These are phyloP conservation scores for Ptilorrhoa leucosticta DNA, from an alignment of 2,113 vertebrate genomes.

Conservation along the genomic window DNA sequence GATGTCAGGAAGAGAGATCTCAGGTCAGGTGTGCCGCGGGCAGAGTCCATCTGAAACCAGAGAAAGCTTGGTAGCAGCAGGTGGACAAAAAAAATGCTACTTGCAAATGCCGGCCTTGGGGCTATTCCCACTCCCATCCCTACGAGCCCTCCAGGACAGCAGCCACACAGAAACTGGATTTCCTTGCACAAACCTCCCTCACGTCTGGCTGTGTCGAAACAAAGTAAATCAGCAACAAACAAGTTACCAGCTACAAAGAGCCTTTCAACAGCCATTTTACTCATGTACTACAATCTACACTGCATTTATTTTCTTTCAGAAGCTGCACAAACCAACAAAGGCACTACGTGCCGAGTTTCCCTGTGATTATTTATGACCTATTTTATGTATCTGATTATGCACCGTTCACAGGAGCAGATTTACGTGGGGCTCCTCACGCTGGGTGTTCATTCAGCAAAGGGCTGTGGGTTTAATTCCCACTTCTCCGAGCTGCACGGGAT, in stretches of 20 bases:
- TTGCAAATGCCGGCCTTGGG: not conserved
- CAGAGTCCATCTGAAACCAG: rapidly evolving
- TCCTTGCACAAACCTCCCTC: not conserved
- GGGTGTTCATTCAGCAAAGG: not conserved
- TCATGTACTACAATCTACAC: not conserved
- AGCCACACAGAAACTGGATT: not conserved
- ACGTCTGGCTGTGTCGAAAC: rapidly evolving
- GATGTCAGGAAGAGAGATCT: no score
- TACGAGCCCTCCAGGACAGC: not conserved
- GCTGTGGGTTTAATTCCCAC: not conserved
- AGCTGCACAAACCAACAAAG: not conserved
- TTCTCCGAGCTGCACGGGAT: rapidly evolving
- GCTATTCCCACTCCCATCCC: not conserved
- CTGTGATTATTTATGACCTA: not conserved
- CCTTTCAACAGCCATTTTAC: not conserved
- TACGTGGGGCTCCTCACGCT: rapidly evolving
- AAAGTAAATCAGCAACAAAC: not conserved
- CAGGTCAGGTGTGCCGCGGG: rapidly evolving
- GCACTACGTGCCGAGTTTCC: not conserved
- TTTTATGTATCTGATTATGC: not conserved
- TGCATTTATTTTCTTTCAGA: not conserved
- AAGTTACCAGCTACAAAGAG: not conserved
- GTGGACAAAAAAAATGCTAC: not conserved
- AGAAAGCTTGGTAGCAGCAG: not conserved
- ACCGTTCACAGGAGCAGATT: not conserved